Evolutionary conservation across 2,113 vertebrate species (phyloP).

Genomic region (Alouatta palliata): DNA sequence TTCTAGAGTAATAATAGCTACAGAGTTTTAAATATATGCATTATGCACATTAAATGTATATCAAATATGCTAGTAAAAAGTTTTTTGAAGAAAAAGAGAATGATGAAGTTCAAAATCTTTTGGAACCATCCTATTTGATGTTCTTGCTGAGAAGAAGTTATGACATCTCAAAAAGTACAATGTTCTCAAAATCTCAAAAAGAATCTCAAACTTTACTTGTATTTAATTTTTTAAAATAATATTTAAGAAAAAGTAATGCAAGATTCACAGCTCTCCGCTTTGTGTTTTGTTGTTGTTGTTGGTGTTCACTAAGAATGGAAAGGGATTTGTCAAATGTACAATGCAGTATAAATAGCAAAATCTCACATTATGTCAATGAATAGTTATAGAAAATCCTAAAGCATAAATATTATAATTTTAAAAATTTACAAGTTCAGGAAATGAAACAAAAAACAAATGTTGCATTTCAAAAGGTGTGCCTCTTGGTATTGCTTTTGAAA

Average conservation of each 20-base stretch:
- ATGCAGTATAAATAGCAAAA: background rate
- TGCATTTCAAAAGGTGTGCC: background rate
- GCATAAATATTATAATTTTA: background rate
- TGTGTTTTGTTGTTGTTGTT: background rate
- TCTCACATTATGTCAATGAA: background rate
- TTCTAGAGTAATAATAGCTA: background rate
- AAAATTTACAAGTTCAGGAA: background rate
- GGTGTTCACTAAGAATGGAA: background rate
- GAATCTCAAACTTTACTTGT: constrained; percentile 67
- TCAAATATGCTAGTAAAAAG: background rate
- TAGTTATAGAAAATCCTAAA: background rate
- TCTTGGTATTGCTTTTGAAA: background rate
- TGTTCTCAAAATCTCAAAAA: too few species aligned
- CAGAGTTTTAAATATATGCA: background rate
- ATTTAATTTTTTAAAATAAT: constrained; percentile 54
- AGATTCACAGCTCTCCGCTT: background rate
- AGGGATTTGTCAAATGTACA: background rate
- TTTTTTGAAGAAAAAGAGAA: constrained; percentile 66
- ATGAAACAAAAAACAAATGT: background rate
- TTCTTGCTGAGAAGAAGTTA: constrained; percentile 72
- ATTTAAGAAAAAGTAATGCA: constrained; percentile 36
- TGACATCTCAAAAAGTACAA: constrained; percentile 15
- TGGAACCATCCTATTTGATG: constrained; percentile 63
- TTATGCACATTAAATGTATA: background rate
- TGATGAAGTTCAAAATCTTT: constrained; percentile 65